phyloP scores from a whole-genome alignment of 2,797 vertebrate species.

The Sebastes alutus region DNA sequence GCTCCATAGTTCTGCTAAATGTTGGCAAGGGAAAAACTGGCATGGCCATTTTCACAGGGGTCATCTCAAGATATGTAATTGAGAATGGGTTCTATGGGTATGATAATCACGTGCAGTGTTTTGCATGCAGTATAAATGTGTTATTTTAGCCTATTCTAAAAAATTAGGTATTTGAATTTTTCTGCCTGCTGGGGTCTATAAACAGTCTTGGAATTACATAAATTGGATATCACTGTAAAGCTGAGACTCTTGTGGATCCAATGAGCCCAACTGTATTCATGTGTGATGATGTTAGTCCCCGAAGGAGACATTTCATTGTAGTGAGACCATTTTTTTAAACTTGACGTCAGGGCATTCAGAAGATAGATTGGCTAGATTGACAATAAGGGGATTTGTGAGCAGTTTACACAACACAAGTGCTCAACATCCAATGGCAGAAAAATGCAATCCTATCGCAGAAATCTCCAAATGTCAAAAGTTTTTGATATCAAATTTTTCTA shows the following conservation, averaged over 20 bases:
- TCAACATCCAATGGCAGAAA: neutral
- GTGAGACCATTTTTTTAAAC: neutral
- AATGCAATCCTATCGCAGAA: neutral
- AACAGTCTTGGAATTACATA: neutral
- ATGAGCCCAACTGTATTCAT: neutral
- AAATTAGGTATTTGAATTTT: accelerated
- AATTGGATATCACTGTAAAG: neutral
- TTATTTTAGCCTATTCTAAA: neutral
- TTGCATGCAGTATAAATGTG: neutral
- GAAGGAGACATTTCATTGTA: neutral
- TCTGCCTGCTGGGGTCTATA: neutral
- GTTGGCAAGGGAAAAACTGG: neutral
- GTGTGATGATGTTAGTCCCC: neutral
- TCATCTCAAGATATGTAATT: neutral
- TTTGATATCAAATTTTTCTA: neutral
- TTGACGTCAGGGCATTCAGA: neutral
- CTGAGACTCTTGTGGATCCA: neutral
- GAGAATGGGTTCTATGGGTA: neutral
- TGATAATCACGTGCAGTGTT: neutral
- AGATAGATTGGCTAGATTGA: neutral
- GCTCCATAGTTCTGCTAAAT: neutral
- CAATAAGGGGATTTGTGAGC: neutral
- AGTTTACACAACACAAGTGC: neutral
- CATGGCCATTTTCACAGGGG: no score
- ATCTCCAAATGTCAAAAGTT: neutral